phyloP scores from a whole-genome alignment of 2,113 vertebrate species.

The Barnardius zonarius region DNA sequence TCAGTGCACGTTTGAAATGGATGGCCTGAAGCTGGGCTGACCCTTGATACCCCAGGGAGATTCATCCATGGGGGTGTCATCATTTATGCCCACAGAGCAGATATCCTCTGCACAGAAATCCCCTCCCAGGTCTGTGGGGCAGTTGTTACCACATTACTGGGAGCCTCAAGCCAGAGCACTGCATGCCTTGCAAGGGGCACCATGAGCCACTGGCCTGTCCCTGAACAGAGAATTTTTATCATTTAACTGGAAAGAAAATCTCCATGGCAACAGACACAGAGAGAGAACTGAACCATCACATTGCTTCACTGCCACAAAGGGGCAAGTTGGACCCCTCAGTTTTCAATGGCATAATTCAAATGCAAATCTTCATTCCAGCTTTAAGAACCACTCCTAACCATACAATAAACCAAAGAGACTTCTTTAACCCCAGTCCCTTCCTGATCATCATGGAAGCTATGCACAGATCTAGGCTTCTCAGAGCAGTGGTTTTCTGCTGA shows the following conservation, averaged over 20 bases:
- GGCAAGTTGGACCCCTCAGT: background rate
- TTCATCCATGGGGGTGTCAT: background rate
- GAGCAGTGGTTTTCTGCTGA: background rate
- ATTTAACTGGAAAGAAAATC: conserved; percentile 13
- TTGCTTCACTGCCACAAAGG: background rate
- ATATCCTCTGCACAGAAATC: background rate
- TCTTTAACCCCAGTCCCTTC: background rate
- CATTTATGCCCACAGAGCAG: background rate
- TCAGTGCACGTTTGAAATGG: accelerated
- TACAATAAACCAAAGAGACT: background rate
- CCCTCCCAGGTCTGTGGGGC: background rate
- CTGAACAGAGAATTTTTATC: background rate
- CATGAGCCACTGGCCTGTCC: background rate
- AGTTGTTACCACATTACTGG: background rate
- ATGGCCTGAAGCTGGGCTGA: background rate
- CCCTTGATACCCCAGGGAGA: background rate
- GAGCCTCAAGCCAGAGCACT: background rate
- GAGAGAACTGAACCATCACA: background rate
- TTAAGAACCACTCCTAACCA: background rate
- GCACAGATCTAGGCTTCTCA: background rate
- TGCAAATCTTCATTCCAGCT: background rate
- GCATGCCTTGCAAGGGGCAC: accelerated
- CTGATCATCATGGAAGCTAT: background rate
- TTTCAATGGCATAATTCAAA: accelerated
- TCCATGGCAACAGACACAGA: background rate